Evolutionary conservation across 2,888 invertebrate species (phyloP), one percentile per base, ranked within the genome.

Genomic region (Aromia moschata): DNA sequence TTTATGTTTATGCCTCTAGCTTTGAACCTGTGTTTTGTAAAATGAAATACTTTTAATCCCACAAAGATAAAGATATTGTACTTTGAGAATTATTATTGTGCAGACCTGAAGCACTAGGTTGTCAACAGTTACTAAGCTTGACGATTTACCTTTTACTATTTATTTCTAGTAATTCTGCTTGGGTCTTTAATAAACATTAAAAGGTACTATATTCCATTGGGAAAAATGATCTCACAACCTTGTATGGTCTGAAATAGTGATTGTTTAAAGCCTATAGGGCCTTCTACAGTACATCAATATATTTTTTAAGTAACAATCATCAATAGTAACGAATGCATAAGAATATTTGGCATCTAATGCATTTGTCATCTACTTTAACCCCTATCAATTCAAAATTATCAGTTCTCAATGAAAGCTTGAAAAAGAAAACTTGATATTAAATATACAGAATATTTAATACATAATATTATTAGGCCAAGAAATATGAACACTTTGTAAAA

Each of bases 191-290:
- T 49, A 20, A 38, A 49, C 49, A 47, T 37, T 47, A 47, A 47
- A 38, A 49, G 38, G 38, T 49, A 49, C 49, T 37, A 49, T 16
- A 49, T 37, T 49, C 30, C 20, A 38, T 49, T 49, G 49, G 38
- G 55, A 62, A 64, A 62, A 73, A 73, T 72, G 67, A 74, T 73
- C 74, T 80, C 79, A 79, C 79, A 80, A 80, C 79, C 78, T 75
- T 69, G 67, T 72, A 75, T 77, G 75, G 77, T 77, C 75, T 73
- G 71, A 68, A 70, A 68, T 64, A 62, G 67, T 77, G 77, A 77
- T 75, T 76, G 73, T 76, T 73, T 69, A 69, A 73, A 73, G 73
- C 74, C 74, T 67, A 68, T 66, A 58, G 65, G 65, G 67, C 68
- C 56, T 46, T 40, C 66, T 67, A 70, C 66, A 60, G 68, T 68